A percentile compares a stretch with the other conserved stretches of the same genome.
Evolutionary conservation across 2,113 vertebrate genomes (phyloP).

Genomic region (Numenius arquata): DNA sequence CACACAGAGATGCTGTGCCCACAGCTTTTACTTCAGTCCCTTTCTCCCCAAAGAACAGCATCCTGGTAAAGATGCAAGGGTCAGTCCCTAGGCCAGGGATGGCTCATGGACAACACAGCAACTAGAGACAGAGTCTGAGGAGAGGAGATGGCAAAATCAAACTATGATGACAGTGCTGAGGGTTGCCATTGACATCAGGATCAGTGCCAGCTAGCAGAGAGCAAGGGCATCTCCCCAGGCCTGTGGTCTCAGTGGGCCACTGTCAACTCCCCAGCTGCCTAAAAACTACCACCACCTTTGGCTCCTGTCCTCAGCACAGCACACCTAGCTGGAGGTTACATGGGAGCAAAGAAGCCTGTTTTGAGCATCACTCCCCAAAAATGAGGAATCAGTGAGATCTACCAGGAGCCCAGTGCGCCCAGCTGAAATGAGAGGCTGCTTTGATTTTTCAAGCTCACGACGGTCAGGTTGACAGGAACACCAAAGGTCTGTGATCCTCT

Average conservation of each 20-base stretch:
- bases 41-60: neutral
- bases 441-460: neutral
- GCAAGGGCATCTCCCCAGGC: neutral
- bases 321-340: neutral
- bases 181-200: neutral
- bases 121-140: neutral
- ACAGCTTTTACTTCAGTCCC: neutral
- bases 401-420: neutral
- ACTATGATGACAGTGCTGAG: neutral
- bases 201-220: neutral
- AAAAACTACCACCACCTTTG: neutral
- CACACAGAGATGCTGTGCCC: neutral
- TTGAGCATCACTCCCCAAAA: neutral
- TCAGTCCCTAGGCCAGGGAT: neutral
- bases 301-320: neutral
- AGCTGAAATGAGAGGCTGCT: neutral
- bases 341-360: neutral
- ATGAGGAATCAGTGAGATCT: neutral
- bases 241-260: neutral
- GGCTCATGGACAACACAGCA: neutral
- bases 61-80: neutral
- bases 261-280: neutral
- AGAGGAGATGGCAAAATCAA: neutral
- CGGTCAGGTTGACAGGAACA: neutral
- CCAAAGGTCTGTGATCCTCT: neutral